phyloP scores from a whole-genome alignment of 2,797 vertebrate genomes.

The Galago senegalensis region DNA sequence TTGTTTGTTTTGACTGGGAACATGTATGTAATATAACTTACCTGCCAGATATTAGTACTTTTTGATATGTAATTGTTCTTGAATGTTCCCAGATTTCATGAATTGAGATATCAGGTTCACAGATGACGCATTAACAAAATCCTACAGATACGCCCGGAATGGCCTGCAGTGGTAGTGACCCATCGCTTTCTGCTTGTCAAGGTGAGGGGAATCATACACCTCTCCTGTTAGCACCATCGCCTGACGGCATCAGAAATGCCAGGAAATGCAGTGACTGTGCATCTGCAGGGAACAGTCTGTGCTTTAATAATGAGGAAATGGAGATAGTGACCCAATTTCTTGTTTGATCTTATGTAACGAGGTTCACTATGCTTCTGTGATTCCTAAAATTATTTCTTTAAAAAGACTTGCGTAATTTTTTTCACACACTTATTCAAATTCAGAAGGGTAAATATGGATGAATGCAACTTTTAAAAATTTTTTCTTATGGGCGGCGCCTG shows the following conservation, averaged over 20 bases:
- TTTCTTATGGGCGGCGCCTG: background rate
- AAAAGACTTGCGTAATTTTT: constrained; percentile 12
- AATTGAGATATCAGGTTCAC: background rate
- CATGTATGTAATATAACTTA: background rate
- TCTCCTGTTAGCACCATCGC: background rate
- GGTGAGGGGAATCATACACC: background rate
- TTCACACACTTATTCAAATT: background rate
- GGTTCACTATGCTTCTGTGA: background rate
- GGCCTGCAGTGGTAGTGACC: background rate
- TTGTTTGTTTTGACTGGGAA: constrained; percentile 53
- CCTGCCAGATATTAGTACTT: background rate
- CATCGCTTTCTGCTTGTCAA: background rate
- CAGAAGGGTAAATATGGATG: background rate
- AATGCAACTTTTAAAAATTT: background rate
- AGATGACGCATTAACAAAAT: background rate
- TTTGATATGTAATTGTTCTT: constrained; percentile 11
- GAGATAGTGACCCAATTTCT: background rate
- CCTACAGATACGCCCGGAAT: background rate
- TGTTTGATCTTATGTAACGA: background rate
- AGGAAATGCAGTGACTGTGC: background rate
- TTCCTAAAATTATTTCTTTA: constrained; percentile 50
- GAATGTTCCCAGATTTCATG: background rate
- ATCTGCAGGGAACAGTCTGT: background rate
- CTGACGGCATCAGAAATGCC: background rate
- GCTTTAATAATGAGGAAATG: constrained; percentile 33